Conservation (phyloP, 2,797 vertebrate genomes). For the Phalanger gymnotis region DNA sequence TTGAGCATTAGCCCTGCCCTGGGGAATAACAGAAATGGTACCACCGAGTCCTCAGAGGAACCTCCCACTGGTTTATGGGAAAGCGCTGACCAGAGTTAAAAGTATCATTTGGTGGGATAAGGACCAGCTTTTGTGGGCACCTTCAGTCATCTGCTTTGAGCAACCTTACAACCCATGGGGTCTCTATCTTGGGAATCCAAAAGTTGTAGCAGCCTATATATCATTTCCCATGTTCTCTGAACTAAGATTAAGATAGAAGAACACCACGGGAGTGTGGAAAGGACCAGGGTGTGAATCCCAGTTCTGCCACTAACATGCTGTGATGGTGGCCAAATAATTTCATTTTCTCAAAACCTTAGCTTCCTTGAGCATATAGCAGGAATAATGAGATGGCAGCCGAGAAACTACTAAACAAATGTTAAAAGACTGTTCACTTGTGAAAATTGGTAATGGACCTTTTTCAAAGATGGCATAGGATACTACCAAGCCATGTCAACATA, state of each 20-base stretch:
- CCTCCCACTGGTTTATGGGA: conserved; percentile 39
- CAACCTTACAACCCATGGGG: neutral
- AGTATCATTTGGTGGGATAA: conserved; percentile 30
- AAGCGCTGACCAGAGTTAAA: conserved; percentile 55
- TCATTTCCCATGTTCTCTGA: neutral
- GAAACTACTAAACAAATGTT: neutral
- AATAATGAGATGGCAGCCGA: neutral
- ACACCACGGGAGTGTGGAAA: neutral
- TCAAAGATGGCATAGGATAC: neutral
- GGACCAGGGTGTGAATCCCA: accelerated
- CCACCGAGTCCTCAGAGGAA: neutral
- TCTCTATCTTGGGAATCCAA: conserved; percentile 28
- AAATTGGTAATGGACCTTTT: neutral
- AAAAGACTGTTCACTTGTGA: neutral
- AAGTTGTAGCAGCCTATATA: conserved; percentile 9
- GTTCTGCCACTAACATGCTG: neutral
- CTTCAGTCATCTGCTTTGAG: conserved; percentile 22
- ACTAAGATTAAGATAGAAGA: neutral
- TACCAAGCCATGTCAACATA: too few species aligned
- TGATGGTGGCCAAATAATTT: neutral
- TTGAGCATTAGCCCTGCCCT: conserved; percentile 29
- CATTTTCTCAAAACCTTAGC: conserved; percentile 13
- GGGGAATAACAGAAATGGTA: conserved; percentile 47
- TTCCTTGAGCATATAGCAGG: conserved; percentile 11
- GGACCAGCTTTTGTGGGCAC: neutral